A percentile compares a stretch with the other conserved stretches of the same genome.
Conservation (phyloP, 2,113 vertebrate species). For the Semicossyphus pulcher region DNA sequence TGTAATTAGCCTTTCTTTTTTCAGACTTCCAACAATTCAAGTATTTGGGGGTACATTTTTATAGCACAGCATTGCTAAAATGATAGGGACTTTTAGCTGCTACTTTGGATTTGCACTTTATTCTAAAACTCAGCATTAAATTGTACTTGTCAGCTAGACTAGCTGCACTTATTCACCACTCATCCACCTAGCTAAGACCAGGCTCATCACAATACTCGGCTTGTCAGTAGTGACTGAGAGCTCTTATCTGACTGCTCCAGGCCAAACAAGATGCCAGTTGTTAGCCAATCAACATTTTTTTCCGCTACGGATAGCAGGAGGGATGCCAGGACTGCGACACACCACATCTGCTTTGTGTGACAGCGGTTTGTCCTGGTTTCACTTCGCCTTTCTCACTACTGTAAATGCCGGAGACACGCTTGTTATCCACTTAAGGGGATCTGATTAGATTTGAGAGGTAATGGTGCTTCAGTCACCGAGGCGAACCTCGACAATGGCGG, state of each 20-base stretch:
- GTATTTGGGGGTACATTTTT: too few species aligned
- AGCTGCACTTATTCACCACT: conserved; percentile 49
- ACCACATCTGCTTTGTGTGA: conserved; percentile 71
- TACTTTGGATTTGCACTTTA: not conserved
- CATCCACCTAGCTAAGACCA: conserved; percentile 43
- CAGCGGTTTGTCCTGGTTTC: conserved; percentile 71
- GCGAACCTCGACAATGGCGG: conserved; percentile 64
- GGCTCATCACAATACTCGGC: conserved; percentile 72
- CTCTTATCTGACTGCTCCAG: conserved; percentile 62
- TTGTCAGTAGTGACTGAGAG: conserved; percentile 69
- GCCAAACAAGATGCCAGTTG: conserved; percentile 76
- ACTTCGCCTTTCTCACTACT: conserved; percentile 76
- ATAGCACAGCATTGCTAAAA: not conserved
- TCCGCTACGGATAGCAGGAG: conserved; percentile 56
- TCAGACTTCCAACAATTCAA: too few species aligned
- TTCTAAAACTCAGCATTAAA: conserved; percentile 45
- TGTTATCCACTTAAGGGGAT: conserved; percentile 80
- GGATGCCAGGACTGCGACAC: conserved; percentile 58
- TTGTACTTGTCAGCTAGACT: conserved; percentile 51
- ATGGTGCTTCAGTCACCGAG: conserved; percentile 75
- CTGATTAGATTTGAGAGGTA: conserved; percentile 79
- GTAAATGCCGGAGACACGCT: conserved; percentile 81
- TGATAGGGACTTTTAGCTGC: not conserved
- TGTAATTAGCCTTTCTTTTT: too few species aligned
- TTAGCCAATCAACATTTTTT: conserved; percentile 78